Percentiles rank a stretch among this genome's conserved stretches.
These are phyloP conservation scores for Phragmatobia fuliginosa DNA, from an alignment of 2,888 invertebrate genomes.

Conservation along the genomic window DNA sequence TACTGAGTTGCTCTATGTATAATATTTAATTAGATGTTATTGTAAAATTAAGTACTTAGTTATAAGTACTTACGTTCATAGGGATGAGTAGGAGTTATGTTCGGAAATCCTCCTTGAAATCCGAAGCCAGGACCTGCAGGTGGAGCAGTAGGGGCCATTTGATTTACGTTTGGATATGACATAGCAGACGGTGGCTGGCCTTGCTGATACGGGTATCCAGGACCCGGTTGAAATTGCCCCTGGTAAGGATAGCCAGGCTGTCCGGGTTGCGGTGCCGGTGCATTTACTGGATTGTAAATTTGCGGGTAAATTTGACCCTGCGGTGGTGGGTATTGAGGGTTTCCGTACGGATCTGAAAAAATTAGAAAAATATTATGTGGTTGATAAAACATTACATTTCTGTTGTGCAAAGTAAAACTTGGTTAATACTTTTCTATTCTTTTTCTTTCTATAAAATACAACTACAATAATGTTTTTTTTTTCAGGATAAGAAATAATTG, in stretches of 20 bases:
- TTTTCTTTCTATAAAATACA: too few species aligned
- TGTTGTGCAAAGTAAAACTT: neutral
- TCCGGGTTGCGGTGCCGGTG: constrained; percentile 51
- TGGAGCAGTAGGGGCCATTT: constrained; percentile 48
- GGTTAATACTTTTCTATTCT: too few species aligned
- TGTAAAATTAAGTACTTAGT: too few species aligned
- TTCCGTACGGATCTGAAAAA: constrained; percentile 72
- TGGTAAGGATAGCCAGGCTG: constrained; percentile 49
- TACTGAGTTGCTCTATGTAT: too few species aligned
- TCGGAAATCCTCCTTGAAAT: constrained; percentile 46
- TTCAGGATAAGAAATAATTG: too few species aligned
- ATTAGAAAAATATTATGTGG: neutral
- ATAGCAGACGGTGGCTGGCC: constrained; percentile 63
- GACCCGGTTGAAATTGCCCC: constrained; percentile 43
- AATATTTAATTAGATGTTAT: too few species aligned
- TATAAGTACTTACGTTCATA: constrained; percentile 49
- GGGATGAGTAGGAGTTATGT: constrained; percentile 49
- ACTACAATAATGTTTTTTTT: too few species aligned
- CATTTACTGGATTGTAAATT: constrained; percentile 66
- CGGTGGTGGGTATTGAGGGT: constrained; percentile 70
- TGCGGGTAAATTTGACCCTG: constrained; percentile 74
- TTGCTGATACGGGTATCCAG: constrained; percentile 52
- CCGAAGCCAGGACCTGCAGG: constrained; percentile 41
- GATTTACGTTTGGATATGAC: constrained; percentile 63
- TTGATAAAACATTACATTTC: neutral